phyloP scores from a whole-genome alignment of 2,113 vertebrate species.

The Urocolius indicus region DNA sequence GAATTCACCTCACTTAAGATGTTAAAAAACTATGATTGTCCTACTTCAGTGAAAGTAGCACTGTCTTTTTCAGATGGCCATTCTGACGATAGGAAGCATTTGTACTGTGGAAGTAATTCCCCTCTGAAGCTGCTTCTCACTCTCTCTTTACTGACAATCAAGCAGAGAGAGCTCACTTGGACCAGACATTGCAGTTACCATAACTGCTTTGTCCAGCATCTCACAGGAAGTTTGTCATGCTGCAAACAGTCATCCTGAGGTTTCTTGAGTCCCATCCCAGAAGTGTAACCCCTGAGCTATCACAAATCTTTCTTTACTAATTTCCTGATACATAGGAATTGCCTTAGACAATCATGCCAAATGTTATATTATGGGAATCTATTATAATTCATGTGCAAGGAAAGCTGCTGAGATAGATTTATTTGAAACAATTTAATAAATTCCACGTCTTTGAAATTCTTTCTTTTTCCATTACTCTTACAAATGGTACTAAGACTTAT shows the following conservation, averaged over 20 bases:
- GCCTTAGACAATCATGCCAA: background rate
- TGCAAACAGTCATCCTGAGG: background rate
- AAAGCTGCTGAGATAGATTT: background rate
- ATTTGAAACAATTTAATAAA: background rate
- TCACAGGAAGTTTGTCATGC: background rate
- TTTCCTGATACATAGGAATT: background rate
- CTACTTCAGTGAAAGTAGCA: background rate
- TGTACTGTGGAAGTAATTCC: background rate
- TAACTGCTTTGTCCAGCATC: background rate
- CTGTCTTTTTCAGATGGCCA: background rate
- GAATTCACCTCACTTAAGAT: background rate
- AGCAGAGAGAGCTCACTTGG: background rate
- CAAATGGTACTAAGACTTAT: background rate
- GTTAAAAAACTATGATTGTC: background rate
- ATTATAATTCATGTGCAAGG: background rate
- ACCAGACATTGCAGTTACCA: background rate
- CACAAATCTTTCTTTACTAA: background rate
- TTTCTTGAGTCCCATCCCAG: background rate
- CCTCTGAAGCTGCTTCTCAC: background rate
- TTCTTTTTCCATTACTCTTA: background rate
- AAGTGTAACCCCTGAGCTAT: background rate
- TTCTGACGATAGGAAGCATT: background rate
- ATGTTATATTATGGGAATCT: background rate
- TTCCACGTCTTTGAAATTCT: accelerated
- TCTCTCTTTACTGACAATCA: background rate